These are phyloP conservation scores for Limnodromus scolopaceus DNA, from an alignment of 2,797 vertebrate species.

Conservation along the genomic window DNA sequence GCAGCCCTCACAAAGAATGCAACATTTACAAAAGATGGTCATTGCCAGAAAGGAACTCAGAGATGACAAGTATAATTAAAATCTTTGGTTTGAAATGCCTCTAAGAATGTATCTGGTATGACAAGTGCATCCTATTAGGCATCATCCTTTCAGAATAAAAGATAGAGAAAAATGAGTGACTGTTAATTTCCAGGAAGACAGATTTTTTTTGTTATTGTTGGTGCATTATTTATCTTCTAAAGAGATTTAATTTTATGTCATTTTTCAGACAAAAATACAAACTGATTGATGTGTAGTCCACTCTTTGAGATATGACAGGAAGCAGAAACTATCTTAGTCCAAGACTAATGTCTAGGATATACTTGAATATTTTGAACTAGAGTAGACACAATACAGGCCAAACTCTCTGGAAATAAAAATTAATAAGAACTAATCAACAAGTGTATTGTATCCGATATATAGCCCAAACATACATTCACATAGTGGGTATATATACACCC, in stretches of 20 bases:
- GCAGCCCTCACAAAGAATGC: background rate
- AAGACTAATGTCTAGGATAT: background rate
- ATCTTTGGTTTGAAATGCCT: background rate
- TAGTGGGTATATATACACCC: too few species aligned
- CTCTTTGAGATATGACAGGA: background rate
- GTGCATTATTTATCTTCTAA: background rate
- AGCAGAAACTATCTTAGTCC: background rate
- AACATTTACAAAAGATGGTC: background rate
- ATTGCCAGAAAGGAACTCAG: background rate
- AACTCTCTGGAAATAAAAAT: background rate
- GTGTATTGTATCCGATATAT: background rate
- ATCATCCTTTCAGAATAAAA: background rate
- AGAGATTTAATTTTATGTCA: background rate
- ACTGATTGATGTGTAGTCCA: background rate
- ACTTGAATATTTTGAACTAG: background rate
- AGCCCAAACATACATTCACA: fast-evolving
- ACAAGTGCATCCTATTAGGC: background rate
- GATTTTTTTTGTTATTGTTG: background rate
- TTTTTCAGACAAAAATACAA: background rate
- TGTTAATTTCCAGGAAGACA: background rate
- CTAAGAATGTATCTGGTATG: background rate
- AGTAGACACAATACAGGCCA: background rate
- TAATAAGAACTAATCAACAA: background rate
- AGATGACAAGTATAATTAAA: background rate
- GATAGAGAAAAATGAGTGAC: background rate